Conservation (phyloP, 2,888 invertebrate genomes). For the Tetranychus truncatus region DNA sequence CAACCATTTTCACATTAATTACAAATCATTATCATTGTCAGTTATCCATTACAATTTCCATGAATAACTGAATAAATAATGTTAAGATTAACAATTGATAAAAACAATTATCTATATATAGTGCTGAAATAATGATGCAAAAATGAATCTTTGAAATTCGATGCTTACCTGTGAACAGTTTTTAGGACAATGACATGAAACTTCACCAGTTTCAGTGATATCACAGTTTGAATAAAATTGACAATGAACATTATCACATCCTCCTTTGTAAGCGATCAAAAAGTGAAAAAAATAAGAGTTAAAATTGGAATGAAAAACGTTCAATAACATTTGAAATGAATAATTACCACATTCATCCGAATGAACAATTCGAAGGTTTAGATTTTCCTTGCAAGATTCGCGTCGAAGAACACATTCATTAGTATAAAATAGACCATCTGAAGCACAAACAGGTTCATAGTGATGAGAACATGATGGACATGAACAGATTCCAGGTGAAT, state of each 20-base stretch:
- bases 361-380: constrained; percentile 53
- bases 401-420: constrained; percentile 63
- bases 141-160: background rate
- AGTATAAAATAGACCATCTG: constrained; percentile 37
- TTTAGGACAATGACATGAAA: constrained; percentile 39
- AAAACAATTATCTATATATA: background rate
- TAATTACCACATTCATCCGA: constrained; percentile 55
- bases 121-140: background rate
- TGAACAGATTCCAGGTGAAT: constrained; percentile 49
- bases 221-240: constrained; percentile 57
- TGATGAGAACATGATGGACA: constrained; percentile 66
- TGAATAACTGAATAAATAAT: too few relatives aligned
- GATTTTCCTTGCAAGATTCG: constrained; percentile 56
- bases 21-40: too few relatives aligned
- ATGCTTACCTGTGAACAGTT: constrained; percentile 33
- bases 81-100: background rate
- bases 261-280: constrained; percentile 38
- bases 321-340: background rate
- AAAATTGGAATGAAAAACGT: background rate
- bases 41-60: too few relatives aligned
- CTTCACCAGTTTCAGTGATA: constrained; percentile 37
- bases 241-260: constrained; percentile 55
- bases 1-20: too few relatives aligned
- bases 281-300: background rate
- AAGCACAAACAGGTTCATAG: constrained; percentile 68